phyloP scores from a whole-genome alignment of 2,888 invertebrate species.

The Choristoneura rosaceana region DNA sequence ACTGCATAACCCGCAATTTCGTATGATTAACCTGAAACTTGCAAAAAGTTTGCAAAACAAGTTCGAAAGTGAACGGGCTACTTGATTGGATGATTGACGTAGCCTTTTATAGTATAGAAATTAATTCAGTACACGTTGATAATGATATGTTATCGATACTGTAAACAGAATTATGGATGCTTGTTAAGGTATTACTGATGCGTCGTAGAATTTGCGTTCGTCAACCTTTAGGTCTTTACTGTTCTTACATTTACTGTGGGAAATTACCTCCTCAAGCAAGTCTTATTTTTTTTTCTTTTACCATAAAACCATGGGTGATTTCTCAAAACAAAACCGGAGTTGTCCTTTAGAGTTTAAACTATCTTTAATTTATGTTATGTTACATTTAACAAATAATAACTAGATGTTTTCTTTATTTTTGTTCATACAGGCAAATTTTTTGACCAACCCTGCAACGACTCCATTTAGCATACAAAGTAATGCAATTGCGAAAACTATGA shows the following conservation, averaged over 20 bases:
- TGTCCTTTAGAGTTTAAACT: too few species aligned
- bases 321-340: too few species aligned
- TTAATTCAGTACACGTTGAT: constrained; percentile 52
- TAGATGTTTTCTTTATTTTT: too few species aligned
- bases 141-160: constrained; percentile 67
- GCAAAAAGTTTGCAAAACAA: constrained; percentile 44
- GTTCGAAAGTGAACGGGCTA: constrained; percentile 56
- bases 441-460: too few species aligned
- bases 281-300: background rate
- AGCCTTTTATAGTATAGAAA: constrained; percentile 60
- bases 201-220: constrained; percentile 13
- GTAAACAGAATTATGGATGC: constrained; percentile 60
- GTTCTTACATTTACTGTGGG: background rate
- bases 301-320: background rate
- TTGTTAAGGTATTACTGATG: constrained; percentile 28
- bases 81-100: constrained; percentile 81
- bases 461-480: too few species aligned
- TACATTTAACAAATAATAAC: too few species aligned
- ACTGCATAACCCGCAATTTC: constrained; percentile 61
- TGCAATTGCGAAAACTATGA: too few species aligned
- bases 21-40: constrained; percentile 46
- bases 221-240: constrained; percentile 12
- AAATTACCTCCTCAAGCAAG: background rate
- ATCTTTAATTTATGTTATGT: too few species aligned
- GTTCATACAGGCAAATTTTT: too few species aligned